Conservation (phyloP, 2,888 invertebrate genomes). For the Cheiracanthium punctorium region DNA sequence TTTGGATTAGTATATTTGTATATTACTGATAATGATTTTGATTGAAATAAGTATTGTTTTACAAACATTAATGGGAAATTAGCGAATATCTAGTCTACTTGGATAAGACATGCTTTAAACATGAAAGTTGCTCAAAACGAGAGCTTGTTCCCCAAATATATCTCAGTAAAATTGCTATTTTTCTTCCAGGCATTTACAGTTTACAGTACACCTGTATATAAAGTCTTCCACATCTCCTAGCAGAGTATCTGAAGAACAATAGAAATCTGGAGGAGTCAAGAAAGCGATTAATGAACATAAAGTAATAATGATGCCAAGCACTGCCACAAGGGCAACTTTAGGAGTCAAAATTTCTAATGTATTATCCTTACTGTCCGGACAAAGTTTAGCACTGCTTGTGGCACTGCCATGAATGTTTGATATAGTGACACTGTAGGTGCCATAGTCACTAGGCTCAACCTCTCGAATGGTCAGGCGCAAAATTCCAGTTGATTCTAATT, state of each 20-base stretch:
- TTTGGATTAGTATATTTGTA: no score
- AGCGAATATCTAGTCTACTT: no score
- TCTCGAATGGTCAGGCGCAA: constrained; percentile 87
- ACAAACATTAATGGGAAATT: no score
- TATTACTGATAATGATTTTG: no score
- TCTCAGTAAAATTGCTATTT: neutral
- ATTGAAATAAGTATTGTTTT: no score
- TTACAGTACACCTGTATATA: constrained; percentile 50
- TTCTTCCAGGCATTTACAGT: constrained; percentile 51
- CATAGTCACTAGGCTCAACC: constrained; percentile 84
- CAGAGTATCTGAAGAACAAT: constrained; percentile 29
- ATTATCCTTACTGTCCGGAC: constrained; percentile 83
- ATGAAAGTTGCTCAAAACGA: no score
- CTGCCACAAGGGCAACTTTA: constrained; percentile 2
- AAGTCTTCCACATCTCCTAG: constrained; percentile 54
- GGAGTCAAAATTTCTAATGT: constrained; percentile 52
- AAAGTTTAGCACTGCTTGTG: constrained; percentile 79
- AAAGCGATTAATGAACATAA: constrained; percentile 37
- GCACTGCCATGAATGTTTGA: constrained; percentile 86
- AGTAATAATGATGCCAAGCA: constrained; percentile 14
- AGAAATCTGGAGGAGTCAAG: constrained; percentile 51
- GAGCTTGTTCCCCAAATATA: no score
- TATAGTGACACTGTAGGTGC: constrained; percentile 88
- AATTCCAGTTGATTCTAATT: constrained; percentile 83
- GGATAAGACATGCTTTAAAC: no score